Evolutionary conservation across 2,113 vertebrate species (phyloP).

Genomic region (Halichoerus grypus): DNA sequence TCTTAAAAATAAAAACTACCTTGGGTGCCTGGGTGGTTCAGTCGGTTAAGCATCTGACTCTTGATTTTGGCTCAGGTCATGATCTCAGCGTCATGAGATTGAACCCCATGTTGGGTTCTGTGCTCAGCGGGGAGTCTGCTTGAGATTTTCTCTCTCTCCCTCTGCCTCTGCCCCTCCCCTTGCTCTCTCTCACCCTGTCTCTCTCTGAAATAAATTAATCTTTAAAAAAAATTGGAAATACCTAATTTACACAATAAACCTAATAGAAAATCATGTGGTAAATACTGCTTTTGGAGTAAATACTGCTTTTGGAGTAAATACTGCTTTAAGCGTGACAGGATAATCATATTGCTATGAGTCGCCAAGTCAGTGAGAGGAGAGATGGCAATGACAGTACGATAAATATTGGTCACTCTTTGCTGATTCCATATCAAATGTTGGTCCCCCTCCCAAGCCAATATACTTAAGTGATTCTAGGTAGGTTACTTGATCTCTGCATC

Average conservation of each 20-base stretch:
- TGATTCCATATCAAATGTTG: not conserved
- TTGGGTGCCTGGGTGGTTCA: not conserved
- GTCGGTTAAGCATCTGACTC: not conserved
- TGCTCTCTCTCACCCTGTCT: not conserved
- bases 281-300: not conserved
- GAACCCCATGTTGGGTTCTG: not conserved
- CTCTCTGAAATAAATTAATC: not conserved
- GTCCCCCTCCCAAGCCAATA: not conserved
- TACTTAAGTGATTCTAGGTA: not conserved
- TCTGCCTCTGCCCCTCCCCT: not conserved
- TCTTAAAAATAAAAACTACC: not conserved
- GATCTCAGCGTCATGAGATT: not conserved
- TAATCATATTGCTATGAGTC: not conserved
- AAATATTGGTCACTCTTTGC: not conserved
- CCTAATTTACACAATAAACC: not conserved
- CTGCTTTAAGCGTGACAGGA: not conserved
- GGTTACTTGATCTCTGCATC: not conserved
- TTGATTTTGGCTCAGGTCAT: not conserved
- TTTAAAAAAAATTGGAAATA: not conserved
- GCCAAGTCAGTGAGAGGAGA: not conserved
- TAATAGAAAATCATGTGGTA: not conserved
- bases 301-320: not conserved
- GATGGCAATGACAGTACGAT: not conserved
- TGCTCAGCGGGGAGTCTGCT: not conserved
- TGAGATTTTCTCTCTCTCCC: not conserved